These are phyloP conservation scores for Teleogryllus occipitalis DNA, from an alignment of 1,140 invertebrate species.

Conservation along the genomic window DNA sequence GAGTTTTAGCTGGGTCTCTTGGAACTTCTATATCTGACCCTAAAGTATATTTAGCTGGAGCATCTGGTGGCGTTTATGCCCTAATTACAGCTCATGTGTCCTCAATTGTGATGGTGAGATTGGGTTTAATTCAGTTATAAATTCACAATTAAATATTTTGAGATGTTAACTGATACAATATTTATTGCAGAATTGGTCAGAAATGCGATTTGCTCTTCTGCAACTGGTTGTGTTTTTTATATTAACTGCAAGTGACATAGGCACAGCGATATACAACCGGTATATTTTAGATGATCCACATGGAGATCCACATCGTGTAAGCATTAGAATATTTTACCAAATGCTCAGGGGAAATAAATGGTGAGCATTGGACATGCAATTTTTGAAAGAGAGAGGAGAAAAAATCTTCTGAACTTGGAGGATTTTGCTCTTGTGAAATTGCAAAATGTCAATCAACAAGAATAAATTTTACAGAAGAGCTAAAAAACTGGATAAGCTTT, in stretches of 20 bases:
- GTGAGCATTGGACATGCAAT: too few species aligned
- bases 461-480: too few species aligned
- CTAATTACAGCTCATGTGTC: slow-evolving; percentile 91
- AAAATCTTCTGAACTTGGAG: too few species aligned
- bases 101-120: slow-evolving; percentile 51
- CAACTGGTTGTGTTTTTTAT: slow-evolving; percentile 70
- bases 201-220: slow-evolving; percentile 81
- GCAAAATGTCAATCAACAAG: too few species aligned
- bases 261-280: slow-evolving; percentile 72
- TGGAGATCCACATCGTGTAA: too few species aligned
- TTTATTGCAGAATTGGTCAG: slow-evolving; percentile 69
- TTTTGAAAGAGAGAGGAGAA: too few species aligned
- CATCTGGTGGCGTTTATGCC: slow-evolving; percentile 93
- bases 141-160: neutral
- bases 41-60: slow-evolving; percentile 78
- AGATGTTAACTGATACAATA: slow-evolving; percentile 11
- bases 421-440: too few species aligned
- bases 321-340: too few species aligned
- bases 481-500: too few species aligned
- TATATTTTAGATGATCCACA: slow-evolving; percentile 55
- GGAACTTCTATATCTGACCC: slow-evolving; percentile 88
- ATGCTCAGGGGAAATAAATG: too few species aligned
- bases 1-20: slow-evolving; percentile 76
- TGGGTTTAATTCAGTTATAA: neutral
- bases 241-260: slow-evolving; percentile 65